Conservation (phyloP, 2,888 invertebrate species). For the Automeris io region DNA sequence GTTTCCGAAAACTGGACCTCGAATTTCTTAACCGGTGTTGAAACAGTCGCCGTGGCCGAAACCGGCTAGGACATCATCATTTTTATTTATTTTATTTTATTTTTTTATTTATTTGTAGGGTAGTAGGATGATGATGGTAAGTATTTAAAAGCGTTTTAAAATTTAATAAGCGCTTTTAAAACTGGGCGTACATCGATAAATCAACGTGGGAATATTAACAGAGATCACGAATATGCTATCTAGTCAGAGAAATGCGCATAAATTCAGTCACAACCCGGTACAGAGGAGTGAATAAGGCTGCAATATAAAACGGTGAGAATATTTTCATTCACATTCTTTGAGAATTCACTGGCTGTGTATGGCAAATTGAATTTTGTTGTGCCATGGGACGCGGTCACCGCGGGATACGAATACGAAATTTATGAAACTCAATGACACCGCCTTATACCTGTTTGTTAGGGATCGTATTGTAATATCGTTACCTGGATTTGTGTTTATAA, state of each 20-base stretch:
- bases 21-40: too few species aligned
- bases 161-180: too few species aligned
- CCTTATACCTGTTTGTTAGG: too few species aligned
- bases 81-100: too few species aligned
- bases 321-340: slow-evolving; percentile 16
- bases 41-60: too few species aligned
- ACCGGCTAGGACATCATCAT: too few species aligned
- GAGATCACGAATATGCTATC: slow-evolving; percentile 9
- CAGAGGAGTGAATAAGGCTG: slow-evolving; percentile 10
- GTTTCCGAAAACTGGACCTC: too few species aligned
- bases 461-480: too few species aligned
- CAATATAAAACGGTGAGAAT: slow-evolving; percentile 12
- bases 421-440: slow-evolving; percentile 5
- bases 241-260: slow-evolving; percentile 13
- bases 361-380: slow-evolving; percentile 30
- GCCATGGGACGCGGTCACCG: slow-evolving; percentile 23
- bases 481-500: too few species aligned
- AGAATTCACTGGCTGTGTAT: slow-evolving; percentile 15
- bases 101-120: too few species aligned
- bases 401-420: slow-evolving; percentile 11
- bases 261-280: slow-evolving; percentile 9
- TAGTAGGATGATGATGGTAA: too few species aligned
- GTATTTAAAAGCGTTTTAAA: too few species aligned
- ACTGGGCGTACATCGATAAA: background rate
- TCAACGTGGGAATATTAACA: slow-evolving; percentile 5